Evolutionary conservation across 1,140 invertebrate species (phyloP), one percentile per base, ranked within the genome.

Genomic region (Megalopta genalis): DNA sequence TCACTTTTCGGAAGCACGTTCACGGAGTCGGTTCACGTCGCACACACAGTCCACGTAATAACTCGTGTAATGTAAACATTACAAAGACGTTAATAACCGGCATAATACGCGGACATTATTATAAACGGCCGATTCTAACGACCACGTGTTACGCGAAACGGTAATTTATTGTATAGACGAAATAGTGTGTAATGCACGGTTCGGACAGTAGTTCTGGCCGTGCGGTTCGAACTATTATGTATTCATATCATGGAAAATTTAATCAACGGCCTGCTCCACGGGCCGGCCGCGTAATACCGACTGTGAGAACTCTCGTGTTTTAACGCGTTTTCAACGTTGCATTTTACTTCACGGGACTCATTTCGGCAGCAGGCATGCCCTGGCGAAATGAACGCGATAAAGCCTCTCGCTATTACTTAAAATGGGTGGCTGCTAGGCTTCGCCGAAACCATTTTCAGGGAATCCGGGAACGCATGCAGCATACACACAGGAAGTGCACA

Each of bases 51-150:
- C 49, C 16, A 6, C 49, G 49, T 59, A 57, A 60, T 57, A 64
- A 67, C 46, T 49, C 60, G n/a, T 23, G 62, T 68, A 80, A 80
- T 42, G 37, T 59, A 80, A 72, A 84, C 71, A 84, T 76, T 76
- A 76, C 60, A 37, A 6, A 25, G 60, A 75, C 39, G 57, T 63
- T 84, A 77, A 74, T 79, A 72, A 59, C 76, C 14, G 49, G 62
- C n/a, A 39, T 57, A 76, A 65, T 63, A 59, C 18, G 8, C 37
- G 25, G 39, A 23, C 23, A 67, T 68, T 46, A 25, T 62, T 32
- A 69, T 37, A 52, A 77, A 77, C 42, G 66, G 32, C n/a, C 39
- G 57, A 62, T 60, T 62, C 52, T 69, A 32, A 77, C 54, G 12
- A 70, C 25, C 57, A 39, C n/a, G 32, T n/a, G 46, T 37, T 39